phyloP scores from a whole-genome alignment of 2,888 invertebrate genomes.

The Mythimna albipuncta region DNA sequence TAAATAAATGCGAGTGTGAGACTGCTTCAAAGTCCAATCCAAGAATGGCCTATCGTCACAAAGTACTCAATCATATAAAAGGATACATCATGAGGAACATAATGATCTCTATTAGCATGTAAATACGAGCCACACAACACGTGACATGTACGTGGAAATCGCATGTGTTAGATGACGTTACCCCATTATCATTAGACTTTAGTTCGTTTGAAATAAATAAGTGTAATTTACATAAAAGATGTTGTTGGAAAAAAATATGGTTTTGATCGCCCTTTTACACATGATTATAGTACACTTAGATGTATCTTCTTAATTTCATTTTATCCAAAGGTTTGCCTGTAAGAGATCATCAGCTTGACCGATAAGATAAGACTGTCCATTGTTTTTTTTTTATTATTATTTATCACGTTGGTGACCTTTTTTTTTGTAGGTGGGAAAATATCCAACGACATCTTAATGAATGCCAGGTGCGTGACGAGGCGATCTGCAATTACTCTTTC shows the following conservation, averaged over 20 bases:
- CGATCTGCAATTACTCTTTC: too few relatives aligned
- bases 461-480: too few relatives aligned
- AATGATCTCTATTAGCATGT: slow-evolving; percentile 42
- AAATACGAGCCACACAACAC: slow-evolving; percentile 33
- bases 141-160: neutral
- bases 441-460: too few relatives aligned
- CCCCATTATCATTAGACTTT: slow-evolving; percentile 24
- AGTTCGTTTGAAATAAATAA: neutral
- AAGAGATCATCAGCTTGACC: too few relatives aligned
- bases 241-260: neutral
- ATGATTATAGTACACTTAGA: neutral
- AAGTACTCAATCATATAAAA: slow-evolving; percentile 27
- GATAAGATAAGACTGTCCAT: too few relatives aligned
- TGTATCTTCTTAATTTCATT: too few relatives aligned
- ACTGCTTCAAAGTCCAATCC: slow-evolving; percentile 11
- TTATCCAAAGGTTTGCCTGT: too few relatives aligned
- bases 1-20: neutral
- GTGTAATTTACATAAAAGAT: slow-evolving; percentile 6
- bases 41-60: slow-evolving; percentile 5
- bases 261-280: slow-evolving; percentile 1
- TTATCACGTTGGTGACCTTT: too few relatives aligned
- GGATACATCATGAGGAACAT: slow-evolving; percentile 20
- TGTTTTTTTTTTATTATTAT: neutral
- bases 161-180: slow-evolving; percentile 30
- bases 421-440: too few relatives aligned